A percentile compares a stretch with the other conserved stretches of the same genome.
phyloP scores from a whole-genome alignment of 2,113 vertebrate genomes.

The Oreochromis niloticus region DNA sequence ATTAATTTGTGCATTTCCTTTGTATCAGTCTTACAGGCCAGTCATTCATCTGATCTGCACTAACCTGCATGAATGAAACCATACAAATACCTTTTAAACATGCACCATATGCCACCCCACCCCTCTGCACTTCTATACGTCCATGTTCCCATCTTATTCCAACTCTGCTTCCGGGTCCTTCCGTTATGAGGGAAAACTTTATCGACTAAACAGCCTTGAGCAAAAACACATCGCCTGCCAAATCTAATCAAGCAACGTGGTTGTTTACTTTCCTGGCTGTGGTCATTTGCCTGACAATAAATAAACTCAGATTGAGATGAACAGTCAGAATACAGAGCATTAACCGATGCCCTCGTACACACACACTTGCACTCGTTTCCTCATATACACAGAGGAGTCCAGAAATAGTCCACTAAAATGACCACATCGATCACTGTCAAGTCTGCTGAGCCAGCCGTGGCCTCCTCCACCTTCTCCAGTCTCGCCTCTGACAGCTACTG shows the following conservation, averaged over 20 bases:
- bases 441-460: slow-evolving; percentile 6
- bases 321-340: slow-evolving; percentile 1
- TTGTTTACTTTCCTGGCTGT: slow-evolving; percentile 5
- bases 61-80: neutral
- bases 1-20: neutral
- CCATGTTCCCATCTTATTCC: neutral
- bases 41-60: neutral
- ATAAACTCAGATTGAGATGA: slow-evolving; percentile 7
- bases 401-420: slow-evolving; percentile 55
- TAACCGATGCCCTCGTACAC: neutral
- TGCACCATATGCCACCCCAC: neutral
- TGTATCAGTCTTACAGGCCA: neutral
- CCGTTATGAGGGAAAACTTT: neutral
- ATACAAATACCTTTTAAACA: neutral
- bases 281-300: slow-evolving; percentile 9
- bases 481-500: slow-evolving; percentile 23
- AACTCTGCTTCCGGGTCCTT: neutral
- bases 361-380: neutral
- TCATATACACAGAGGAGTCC: neutral
- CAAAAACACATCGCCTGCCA: neutral
- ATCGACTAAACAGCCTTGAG: slow-evolving; percentile 11
- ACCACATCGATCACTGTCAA: slow-evolving; percentile 53
- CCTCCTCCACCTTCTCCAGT: neutral
- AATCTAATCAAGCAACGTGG: slow-evolving; percentile 17
- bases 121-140: neutral